Base-by-base conservation (phyloP, 2,888 invertebrate genomes). In the Heliconius charithonia region DNA sequence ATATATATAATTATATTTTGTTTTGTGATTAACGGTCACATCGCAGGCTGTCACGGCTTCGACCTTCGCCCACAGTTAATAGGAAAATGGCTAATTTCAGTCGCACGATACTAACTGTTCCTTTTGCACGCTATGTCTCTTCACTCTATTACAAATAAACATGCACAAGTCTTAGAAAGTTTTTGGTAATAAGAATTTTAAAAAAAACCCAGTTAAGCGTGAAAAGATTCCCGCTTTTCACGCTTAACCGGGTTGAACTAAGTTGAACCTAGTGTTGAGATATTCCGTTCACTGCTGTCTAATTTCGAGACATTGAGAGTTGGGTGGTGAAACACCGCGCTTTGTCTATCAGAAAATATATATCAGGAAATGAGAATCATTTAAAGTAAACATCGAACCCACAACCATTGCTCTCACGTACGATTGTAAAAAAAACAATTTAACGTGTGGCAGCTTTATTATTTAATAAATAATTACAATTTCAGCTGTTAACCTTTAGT, bases 41-140 rank as follows among this genome's bases (percentile, higher is more conserved):
- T 91, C 91, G 87, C 91, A 82, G 89, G 84, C 88, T 91, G 91
- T 90, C 91, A 90, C 91, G 89, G 86, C 75, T 84, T 81, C 87
- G 91, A 89, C 92, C 92, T 93, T 93, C 88, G 84, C 80, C 75
- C 82, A 86, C 84, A 91, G 89, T 88, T 81, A 76, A 80, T 89
- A 90, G 87, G 88, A 84, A 90, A 85, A 82, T 87, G 84, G 83
- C 87, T 89, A 88, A 89, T 90, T 89, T 89, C 83, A 87, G 88
- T 84, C 85, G 83, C 85, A 84, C 83, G 80, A 82, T 84, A 84
- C 81, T 83, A 83, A 85, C 86, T 82, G 85, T 86, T 89, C 85
- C 87, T 89, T 87, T 86, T 85, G 86, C 91, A 91, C 90, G 91
- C 89, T 83, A 89, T 80, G 81, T 80, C 83, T 85, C 83, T 79